Evolutionary conservation across 1,140 invertebrate genomes (phyloP).

Genomic region (Ceratina calcarata): DNA sequence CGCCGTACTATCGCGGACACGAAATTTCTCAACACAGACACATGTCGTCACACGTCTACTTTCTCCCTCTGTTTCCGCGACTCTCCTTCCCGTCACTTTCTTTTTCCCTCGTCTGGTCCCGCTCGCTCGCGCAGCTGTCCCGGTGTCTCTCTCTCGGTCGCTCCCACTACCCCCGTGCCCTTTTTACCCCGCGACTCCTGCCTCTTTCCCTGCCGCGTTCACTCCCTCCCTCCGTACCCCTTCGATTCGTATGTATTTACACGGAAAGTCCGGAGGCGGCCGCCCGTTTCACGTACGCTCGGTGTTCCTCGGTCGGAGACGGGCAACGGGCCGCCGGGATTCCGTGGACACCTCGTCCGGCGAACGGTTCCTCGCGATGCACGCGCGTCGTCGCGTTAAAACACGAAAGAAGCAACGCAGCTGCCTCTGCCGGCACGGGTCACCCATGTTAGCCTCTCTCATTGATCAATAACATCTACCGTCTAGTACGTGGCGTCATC

Average conservation of each 20-base stretch:
- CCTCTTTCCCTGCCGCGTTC: slow-evolving; percentile 22
- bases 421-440: slow-evolving; percentile 75
- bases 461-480: slow-evolving; percentile 78
- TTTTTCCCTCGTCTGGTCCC: slow-evolving; percentile 11
- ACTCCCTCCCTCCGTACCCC: slow-evolving; percentile 39
- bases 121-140: neutral
- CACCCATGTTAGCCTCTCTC: slow-evolving; percentile 71
- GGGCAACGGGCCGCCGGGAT: neutral
- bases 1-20: slow-evolving; percentile 53
- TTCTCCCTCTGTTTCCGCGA: slow-evolving; percentile 20
- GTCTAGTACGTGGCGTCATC: slow-evolving; percentile 70
- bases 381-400: slow-evolving; percentile 65
- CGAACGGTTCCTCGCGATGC: slow-evolving; percentile 47
- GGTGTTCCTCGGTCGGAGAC: slow-evolving; percentile 24
- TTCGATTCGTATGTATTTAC: slow-evolving; percentile 19
- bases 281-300: slow-evolving; percentile 24
- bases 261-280: slow-evolving; percentile 8
- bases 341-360: slow-evolving; percentile 33
- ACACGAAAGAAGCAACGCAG: slow-evolving; percentile 72
- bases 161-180: slow-evolving; percentile 10
- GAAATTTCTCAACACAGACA: slow-evolving; percentile 60
- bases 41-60: slow-evolving; percentile 46
- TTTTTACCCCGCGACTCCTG: slow-evolving; percentile 19
- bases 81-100: slow-evolving; percentile 39
- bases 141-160: neutral